Conservation (phyloP, 2,797 vertebrate genomes). For the Australoheros facetus region DNA sequence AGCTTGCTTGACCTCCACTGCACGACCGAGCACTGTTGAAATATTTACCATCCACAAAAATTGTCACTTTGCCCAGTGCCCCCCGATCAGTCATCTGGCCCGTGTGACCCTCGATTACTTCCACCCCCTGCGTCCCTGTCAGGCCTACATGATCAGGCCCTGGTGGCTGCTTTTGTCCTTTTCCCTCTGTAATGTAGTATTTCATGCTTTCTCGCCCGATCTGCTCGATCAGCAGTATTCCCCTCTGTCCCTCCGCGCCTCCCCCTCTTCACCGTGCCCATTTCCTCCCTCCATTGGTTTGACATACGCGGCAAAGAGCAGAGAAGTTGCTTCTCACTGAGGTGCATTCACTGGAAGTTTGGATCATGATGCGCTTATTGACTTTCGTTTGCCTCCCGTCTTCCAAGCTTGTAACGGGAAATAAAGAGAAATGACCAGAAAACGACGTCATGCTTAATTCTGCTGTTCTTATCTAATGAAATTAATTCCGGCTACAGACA, state of each 20-base stretch:
- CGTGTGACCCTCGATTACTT: conserved; percentile 60
- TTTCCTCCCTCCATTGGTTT: conserved; percentile 64
- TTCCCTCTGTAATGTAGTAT: conserved; percentile 69
- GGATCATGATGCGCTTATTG: conserved; percentile 50
- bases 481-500: conserved; percentile 21
- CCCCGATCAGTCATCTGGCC: conserved; percentile 66
- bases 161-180: conserved; percentile 73
- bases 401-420: conserved; percentile 29
- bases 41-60: conserved; percentile 70
- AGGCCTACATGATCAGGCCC: conserved; percentile 66
- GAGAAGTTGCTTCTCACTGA: conserved; percentile 18
- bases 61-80: conserved; percentile 56
- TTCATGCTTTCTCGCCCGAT: conserved; percentile 71
- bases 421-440: conserved; percentile 57
- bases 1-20: conserved; percentile 62
- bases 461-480: conserved; percentile 44
- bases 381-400: conserved; percentile 43
- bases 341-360: conserved; percentile 42
- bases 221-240: conserved; percentile 72
- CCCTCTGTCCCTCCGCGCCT: conserved; percentile 46
- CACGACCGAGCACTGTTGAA: conserved; percentile 52
- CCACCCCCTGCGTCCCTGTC: conserved; percentile 52
- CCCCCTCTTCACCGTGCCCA: conserved; percentile 59
- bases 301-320: conserved; percentile 42
- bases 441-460: conserved; percentile 9